Conservation (phyloP, 23 tunicate species). For the Aplidium turbinatum region DNA sequence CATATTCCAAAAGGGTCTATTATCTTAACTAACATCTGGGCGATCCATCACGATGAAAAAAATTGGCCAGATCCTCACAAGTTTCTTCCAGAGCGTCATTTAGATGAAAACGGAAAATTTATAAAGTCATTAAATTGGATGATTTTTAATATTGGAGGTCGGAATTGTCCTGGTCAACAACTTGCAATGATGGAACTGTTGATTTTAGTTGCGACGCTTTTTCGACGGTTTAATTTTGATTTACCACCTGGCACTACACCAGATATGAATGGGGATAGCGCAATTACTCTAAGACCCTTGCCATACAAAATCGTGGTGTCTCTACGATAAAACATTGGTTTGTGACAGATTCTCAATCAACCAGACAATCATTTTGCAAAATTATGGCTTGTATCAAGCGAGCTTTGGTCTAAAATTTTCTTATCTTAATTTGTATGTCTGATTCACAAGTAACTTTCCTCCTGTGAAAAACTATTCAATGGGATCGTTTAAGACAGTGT, state of each 20-base stretch:
- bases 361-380: too few relatives aligned
- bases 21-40: slow-evolving; percentile 43
- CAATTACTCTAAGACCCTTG: too few relatives aligned
- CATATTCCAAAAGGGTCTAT: slow-evolving; percentile 51
- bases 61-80: slow-evolving; percentile 54
- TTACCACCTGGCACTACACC: slow-evolving; percentile 25
- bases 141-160: slow-evolving; percentile 50
- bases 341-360: too few relatives aligned
- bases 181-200: slow-evolving; percentile 75
- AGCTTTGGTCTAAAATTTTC: too few relatives aligned
- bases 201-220: slow-evolving; percentile 23
- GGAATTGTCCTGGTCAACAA: slow-evolving; percentile 60
- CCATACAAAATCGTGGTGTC: too few relatives aligned
- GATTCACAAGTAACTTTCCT: too few relatives aligned
- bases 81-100: slow-evolving; percentile 53
- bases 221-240: slow-evolving; percentile 46
- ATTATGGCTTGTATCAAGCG: too few relatives aligned
- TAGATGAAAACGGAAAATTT: slow-evolving; percentile 60
- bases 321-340: too few relatives aligned
- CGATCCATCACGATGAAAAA: slow-evolving; percentile 52
- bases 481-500: too few relatives aligned
- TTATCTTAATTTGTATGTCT: too few relatives aligned
- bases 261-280: slow-evolving; percentile 62
- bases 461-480: too few relatives aligned
- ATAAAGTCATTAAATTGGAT: slow-evolving; percentile 39